A percentile compares a stretch with the other conserved stretches of the same genome.
phyloP scores from a whole-genome alignment of 2,797 vertebrate genomes.

The Lagothrix lagotricha region DNA sequence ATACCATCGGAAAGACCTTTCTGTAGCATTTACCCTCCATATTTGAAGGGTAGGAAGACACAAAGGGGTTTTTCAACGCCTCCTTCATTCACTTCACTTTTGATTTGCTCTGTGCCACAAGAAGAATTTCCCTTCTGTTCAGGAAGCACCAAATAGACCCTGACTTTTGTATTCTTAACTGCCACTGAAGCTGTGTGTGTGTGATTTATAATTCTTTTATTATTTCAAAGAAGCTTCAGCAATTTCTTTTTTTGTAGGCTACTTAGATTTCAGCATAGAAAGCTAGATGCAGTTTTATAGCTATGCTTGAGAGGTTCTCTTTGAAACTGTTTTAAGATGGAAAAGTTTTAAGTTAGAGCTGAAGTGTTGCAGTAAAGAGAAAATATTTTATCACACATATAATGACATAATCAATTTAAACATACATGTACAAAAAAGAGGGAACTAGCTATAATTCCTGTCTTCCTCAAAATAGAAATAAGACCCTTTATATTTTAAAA shows the following conservation, averaged over 20 bases:
- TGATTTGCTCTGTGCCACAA: neutral
- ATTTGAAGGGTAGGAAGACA: neutral
- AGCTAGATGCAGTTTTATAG: slow-evolving; percentile 50
- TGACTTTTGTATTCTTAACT: neutral
- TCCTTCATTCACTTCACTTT: neutral
- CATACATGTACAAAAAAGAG: neutral
- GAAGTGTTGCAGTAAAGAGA: neutral
- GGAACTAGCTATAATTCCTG: neutral
- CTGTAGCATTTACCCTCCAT: neutral
- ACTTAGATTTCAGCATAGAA: slow-evolving; percentile 48
- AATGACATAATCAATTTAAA: slow-evolving; percentile 39
- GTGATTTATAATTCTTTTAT: slow-evolving; percentile 45
- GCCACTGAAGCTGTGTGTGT: neutral
- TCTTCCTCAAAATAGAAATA: slow-evolving; percentile 42
- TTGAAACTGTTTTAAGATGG: slow-evolving; percentile 41
- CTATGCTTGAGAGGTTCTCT: slow-evolving; percentile 31
- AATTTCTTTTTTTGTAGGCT: slow-evolving; percentile 13
- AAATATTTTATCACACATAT: slow-evolving; percentile 43
- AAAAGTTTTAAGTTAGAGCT: slow-evolving; percentile 40
- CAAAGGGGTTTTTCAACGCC: neutral
- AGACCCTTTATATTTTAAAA: slow-evolving; percentile 1
- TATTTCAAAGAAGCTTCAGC: slow-evolving; percentile 14
- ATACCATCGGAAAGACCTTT: neutral
- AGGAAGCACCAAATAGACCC: neutral
- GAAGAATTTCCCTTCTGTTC: neutral